Base-by-base conservation (phyloP, 2,888 invertebrate species). In the Glaucopsyche alexis region DNA sequence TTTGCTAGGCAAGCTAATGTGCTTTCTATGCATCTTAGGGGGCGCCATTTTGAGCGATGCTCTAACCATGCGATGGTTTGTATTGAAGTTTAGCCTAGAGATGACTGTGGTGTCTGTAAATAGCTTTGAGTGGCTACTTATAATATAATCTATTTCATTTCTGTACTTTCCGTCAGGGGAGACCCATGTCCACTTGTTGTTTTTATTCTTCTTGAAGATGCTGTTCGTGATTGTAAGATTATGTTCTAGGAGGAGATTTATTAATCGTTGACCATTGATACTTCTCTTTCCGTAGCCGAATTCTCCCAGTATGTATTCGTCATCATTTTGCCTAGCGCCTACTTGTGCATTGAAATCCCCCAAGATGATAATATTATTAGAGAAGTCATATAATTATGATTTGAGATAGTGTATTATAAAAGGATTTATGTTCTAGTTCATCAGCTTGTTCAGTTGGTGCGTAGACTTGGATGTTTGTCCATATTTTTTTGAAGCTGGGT, bases 401-500 rank as follows among this genome's bases (percentile, higher is more conserved):
- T 40, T 5, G 40, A 3, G 40, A 40, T 6, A 40, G 40, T 40
- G 3, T 6, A 5, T 40, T 6, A 40, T 40, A 40, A 6, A 40
- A 40, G 4, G 40, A 40, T 5, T 40, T 6, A 40, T n/a, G 40
- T 40, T 3, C 3, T 40, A 40, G 40, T 5, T 40, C 40, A 6
- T 40, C 6, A 40, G 40, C 75, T 76, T 76, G 67, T 69, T 79
- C 78, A 8, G 77, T 80, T 13, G 77, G 79, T 1, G 78, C 75
- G 69, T 80, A 79, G 13, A 74, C 65, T 75, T 77, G 76, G 40
- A 76, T 73, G 13, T 75, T 75, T 40, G 76, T 40, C 72, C 72
- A 74, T 3, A 45, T 11, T 64, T 76, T 75, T 52, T 74, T 76
- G 42, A 74, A 74, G 9, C 29, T 42, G 38, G 77, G 76, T 60